Conservation (phyloP, 2,113 vertebrate species). For the Carollia perspicillata region DNA sequence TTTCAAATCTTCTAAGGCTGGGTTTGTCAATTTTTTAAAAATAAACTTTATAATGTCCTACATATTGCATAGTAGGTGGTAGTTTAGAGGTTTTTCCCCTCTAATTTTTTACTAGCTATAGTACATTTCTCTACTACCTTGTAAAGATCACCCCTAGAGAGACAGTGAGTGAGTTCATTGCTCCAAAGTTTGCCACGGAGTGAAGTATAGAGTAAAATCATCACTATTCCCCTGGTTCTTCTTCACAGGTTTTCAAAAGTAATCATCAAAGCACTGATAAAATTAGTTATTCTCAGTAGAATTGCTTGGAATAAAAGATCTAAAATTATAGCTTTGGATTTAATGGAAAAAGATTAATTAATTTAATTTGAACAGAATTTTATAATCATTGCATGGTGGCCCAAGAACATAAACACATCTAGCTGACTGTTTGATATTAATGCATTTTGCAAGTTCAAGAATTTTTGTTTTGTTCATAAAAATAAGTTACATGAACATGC, state of each 20-base stretch:
- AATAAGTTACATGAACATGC: constrained; percentile 48
- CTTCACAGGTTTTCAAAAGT: constrained; percentile 51
- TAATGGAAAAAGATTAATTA: constrained; percentile 18
- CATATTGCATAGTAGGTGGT: constrained; percentile 73
- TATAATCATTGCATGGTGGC: constrained; percentile 75
- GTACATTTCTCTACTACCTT: constrained; percentile 58
- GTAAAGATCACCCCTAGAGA: constrained; percentile 48
- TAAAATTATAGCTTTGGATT: constrained; percentile 50
- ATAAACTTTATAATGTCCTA: constrained; percentile 72
- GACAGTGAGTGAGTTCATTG: neutral
- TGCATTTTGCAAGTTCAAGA: constrained; percentile 73
- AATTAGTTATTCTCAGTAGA: constrained; percentile 46
- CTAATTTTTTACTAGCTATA: constrained; percentile 57
- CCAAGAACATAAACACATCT: constrained; percentile 67
- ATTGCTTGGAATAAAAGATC: constrained; percentile 61
- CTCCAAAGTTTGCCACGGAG: constrained; percentile 40
- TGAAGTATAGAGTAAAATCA: constrained; percentile 62
- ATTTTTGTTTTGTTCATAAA: constrained; percentile 66
- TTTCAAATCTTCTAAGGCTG: constrained; percentile 72
- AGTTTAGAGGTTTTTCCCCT: constrained; percentile 66
- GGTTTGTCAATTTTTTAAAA: constrained; percentile 70
- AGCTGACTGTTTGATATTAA: constrained; percentile 61
- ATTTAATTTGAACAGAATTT: constrained; percentile 58
- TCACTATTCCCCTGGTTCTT: constrained; percentile 70
- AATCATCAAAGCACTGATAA: constrained; percentile 51